phyloP scores from a whole-genome alignment of 2,113 vertebrate species.

The Bufo bufo region DNA sequence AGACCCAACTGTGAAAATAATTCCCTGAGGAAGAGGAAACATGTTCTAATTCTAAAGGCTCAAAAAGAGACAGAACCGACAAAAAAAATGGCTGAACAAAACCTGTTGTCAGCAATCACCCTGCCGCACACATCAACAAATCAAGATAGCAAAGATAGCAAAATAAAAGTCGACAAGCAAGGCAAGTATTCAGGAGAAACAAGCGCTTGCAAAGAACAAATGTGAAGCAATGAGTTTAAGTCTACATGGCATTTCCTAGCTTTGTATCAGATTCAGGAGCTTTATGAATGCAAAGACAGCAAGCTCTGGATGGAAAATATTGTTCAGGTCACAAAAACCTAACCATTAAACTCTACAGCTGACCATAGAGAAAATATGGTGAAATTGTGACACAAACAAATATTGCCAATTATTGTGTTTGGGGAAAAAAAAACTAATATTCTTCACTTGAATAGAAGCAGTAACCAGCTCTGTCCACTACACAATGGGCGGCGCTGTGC shows the following conservation, averaged over 20 bases:
- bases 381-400: too few relatives aligned
- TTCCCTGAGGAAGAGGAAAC: neutral
- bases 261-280: neutral
- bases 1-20: slow-evolving; percentile 5
- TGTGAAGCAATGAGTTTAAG: neutral
- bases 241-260: neutral
- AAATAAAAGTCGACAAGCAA: neutral
- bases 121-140: neutral
- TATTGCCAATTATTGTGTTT: too few relatives aligned
- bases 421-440: too few relatives aligned
- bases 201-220: neutral
- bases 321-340: too few relatives aligned
- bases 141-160: neutral
- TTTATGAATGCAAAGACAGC: neutral
- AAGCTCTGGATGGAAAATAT: too few relatives aligned
- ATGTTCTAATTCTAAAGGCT: neutral
- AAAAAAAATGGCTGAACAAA: neutral
- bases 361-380: too few relatives aligned
- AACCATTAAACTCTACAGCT: too few relatives aligned
- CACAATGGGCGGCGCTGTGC: too few relatives aligned
- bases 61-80: neutral
- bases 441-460: too few relatives aligned
- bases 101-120: neutral
- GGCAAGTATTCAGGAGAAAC: neutral
- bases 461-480: too few relatives aligned